Base-by-base conservation (phyloP, 2,888 invertebrate species). In the Baronia brevicornis region DNA sequence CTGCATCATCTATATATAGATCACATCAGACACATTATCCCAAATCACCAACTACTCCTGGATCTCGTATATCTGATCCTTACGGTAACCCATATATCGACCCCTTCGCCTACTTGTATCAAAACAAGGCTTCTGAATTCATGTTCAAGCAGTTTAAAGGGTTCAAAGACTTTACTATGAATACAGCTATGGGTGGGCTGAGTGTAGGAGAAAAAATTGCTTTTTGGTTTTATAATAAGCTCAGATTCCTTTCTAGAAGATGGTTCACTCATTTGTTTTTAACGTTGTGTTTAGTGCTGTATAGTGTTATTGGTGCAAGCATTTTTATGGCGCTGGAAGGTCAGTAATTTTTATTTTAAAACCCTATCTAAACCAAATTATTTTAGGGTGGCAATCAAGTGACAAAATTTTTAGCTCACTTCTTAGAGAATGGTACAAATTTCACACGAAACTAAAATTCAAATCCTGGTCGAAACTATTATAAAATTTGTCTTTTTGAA, bases 241-340 rank as follows among this genome's bases (percentile, higher is more conserved):
- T 94, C 41, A 89, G 91, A 56, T 78, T 88, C 33, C 89, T 90
- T 80, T 95, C 94, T 1, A 90, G 88, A 54, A 89, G 88, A 58
- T 95, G 95, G 95, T 95, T 96, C 62, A 95, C 95, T 18, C 95
- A 96, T 72, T 89, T 94, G 39, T 95, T 95, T 67, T 86, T 96
- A 54, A 88, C 92, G 51, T 62, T 93, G 48, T 89, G 95, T 48
- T 87, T 96, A 39, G 75, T 90, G 32, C 67, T 90, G 31, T 97
- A 95, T 68, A 94, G 92, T 52, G 79, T 92, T 37, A 88, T 92
- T 15, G 97, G 97, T 13, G 96, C 95, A 1, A 73, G 89, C 25
- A 73, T 95, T 15, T 96, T 97, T 67, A 86, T 89, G 53, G 86
- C 90, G 30, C 80, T 96, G 23, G 96, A 96, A 86, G 91, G 93